Evolutionary conservation across 2,888 invertebrate genomes (phyloP), one percentile per base, ranked within the genome.

Genomic region (Apodemia duryi): DNA sequence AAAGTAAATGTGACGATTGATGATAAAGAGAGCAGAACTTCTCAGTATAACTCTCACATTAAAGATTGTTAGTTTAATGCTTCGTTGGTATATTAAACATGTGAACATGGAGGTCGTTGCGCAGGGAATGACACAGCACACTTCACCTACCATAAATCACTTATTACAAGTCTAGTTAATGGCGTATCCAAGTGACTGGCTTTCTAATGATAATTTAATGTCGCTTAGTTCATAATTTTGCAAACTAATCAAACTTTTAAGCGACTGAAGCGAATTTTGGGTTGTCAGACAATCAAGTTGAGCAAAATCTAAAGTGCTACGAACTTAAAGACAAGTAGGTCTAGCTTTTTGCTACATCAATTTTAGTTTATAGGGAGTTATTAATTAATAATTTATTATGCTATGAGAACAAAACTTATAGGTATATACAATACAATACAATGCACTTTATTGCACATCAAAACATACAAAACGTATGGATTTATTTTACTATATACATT

Each of bases 181-280:
- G 82, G 81, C 75, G 77, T 77, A 79, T 82, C 80, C 76, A 76
- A 77, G 80, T 75, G 78, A 81, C 65, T 83, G 82, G 76, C 80
- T 83, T 81, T 80, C 83, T 86, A 88, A 88, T 84, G 84, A 83
- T 82, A 85, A 84, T 85, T 84, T 85, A 83, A 86, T 87, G 81
- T 80, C 83, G 80, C 80, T 82, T 82, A 79, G 79, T 79, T 84
- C 79, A 83, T 82, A 82, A 87, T 84, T 85, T 65, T 75, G 77
- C 82, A 74, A 80, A 83, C 83, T 85, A 85, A 86, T 84, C 84
- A 85, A 87, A 87, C 75, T 86, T 88, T 83, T 80, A 77, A 78
- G 78, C 79, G 77, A 78, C 79, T 77, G 43, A 29, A 62, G 46
- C 62, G 62, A 62, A 46, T 32, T 62, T 62, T 32, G 49, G 49